Percentiles rank a stretch among this genome's conserved stretches.
phyloP scores from a whole-genome alignment of 2,888 invertebrate genomes.

The Amphipyra berbera region DNA sequence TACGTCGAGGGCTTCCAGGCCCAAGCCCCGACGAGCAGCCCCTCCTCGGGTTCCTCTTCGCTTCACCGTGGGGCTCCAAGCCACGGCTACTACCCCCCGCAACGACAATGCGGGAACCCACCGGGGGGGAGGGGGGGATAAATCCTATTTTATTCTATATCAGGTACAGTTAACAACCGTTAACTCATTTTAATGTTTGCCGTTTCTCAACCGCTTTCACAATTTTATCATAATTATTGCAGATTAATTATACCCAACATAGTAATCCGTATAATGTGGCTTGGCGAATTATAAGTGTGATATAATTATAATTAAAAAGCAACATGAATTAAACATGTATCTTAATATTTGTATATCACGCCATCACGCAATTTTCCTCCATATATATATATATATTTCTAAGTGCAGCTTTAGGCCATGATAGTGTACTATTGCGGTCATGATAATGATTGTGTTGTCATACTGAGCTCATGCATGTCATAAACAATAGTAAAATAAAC shows the following conservation, averaged over 20 bases:
- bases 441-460: no score
- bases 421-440: neutral
- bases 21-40: no score
- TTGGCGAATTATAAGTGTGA: constrained; percentile 12
- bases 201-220: constrained; percentile 53
- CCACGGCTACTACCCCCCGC: no score
- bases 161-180: constrained; percentile 10
- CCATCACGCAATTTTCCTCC: neutral
- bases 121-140: no score
- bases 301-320: constrained; percentile 11
- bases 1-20: no score
- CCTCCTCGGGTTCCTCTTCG: no score
- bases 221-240: constrained; percentile 32
- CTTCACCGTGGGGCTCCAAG: no score
- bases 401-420: constrained; percentile 1
- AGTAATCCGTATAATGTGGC: constrained; percentile 11
- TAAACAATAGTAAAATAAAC: no score
- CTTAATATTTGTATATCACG: neutral
- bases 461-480: no score
- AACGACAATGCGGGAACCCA: no score
- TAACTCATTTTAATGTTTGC: constrained; percentile 26
- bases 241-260: constrained; percentile 26
- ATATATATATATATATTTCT: no score
- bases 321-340: neutral
- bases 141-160: no score